These are phyloP conservation scores for Pheosia gnoma DNA, from an alignment of 2,888 invertebrate genomes.

Conservation along the genomic window DNA sequence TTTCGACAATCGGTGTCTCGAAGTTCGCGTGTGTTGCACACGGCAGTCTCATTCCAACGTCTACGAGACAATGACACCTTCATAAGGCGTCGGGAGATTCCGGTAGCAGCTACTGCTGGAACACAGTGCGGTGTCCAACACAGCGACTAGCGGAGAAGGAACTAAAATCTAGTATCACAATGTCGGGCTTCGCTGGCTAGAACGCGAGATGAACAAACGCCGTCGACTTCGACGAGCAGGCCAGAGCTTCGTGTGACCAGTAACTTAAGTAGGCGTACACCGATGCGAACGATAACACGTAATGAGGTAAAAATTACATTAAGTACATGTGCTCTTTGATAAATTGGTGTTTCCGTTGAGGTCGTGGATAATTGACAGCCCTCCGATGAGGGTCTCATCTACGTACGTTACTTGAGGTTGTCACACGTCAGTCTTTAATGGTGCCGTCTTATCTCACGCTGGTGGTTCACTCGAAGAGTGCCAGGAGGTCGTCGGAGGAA, in stretches of 20 bases:
- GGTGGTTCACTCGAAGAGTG: slow-evolving; percentile 76
- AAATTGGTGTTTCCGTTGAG: background rate
- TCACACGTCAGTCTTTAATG: slow-evolving; percentile 29
- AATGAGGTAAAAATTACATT: background rate
- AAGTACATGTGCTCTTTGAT: slow-evolving; percentile 4
- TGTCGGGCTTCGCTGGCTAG: slow-evolving; percentile 77
- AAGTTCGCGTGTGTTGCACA: slow-evolving; percentile 58
- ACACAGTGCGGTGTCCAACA: slow-evolving; percentile 57
- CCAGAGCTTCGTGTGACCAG: slow-evolving; percentile 35
- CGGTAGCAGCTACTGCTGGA: slow-evolving; percentile 47
- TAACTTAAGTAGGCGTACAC: slow-evolving; percentile 28
- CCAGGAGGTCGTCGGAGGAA: slow-evolving; percentile 79
- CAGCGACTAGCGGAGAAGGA: slow-evolving; percentile 73
- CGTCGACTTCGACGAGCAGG: slow-evolving; percentile 50
- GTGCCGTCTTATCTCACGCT: slow-evolving; percentile 11
- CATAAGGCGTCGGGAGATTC: slow-evolving; percentile 61
- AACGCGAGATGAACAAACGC: slow-evolving; percentile 69
- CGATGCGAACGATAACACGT: slow-evolving; percentile 13
- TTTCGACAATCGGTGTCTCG: slow-evolving; percentile 68
- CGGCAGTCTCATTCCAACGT: slow-evolving; percentile 43
- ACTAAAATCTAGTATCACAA: slow-evolving; percentile 85
- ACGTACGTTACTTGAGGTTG: slow-evolving; percentile 3
- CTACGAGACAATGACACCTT: slow-evolving; percentile 51
- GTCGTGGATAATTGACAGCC: slow-evolving; percentile 9
- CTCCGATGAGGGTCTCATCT: slow-evolving; percentile 9